Conservation (phyloP, 2,113 vertebrate species). For the Paracanthobrama guichenoti region DNA sequence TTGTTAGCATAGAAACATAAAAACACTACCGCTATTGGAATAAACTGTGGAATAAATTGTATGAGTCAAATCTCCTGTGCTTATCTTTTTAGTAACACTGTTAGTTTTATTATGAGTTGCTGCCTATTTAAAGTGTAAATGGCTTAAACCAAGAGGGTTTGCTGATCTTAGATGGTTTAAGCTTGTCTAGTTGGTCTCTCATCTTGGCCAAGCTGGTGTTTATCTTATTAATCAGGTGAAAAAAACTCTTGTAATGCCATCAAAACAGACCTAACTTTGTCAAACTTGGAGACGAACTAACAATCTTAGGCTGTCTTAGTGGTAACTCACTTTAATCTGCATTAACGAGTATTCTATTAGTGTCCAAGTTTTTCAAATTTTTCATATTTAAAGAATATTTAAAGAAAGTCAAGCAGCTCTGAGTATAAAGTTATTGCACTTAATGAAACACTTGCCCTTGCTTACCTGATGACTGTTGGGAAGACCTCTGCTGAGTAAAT, state of each 20-base stretch:
- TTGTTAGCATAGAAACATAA: background rate
- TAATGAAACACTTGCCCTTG: background rate
- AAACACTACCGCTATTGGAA: background rate
- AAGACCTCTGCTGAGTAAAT: constrained; percentile 74
- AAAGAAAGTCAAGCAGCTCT: too few relatives aligned
- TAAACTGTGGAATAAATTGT: background rate
- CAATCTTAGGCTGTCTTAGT: too few relatives aligned
- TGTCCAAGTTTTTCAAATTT: too few relatives aligned
- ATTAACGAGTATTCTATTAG: too few relatives aligned
- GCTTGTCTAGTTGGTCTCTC: background rate
- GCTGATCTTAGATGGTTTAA: background rate
- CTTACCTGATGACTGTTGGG: constrained; percentile 73
- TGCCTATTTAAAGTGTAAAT: background rate
- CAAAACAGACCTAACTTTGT: too few relatives aligned
- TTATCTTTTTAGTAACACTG: background rate
- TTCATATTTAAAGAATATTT: background rate
- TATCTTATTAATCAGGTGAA: too few relatives aligned
- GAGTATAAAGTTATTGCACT: background rate
- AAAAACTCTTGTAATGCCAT: too few relatives aligned
- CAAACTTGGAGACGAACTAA: too few relatives aligned
- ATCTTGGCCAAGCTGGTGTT: background rate
- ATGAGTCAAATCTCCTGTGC: background rate
- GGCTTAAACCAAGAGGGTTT: background rate
- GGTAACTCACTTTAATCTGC: too few relatives aligned
- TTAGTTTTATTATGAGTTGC: background rate